Evolutionary conservation across 2,113 vertebrate genomes (phyloP).

Genomic region (Passer domesticus): DNA sequence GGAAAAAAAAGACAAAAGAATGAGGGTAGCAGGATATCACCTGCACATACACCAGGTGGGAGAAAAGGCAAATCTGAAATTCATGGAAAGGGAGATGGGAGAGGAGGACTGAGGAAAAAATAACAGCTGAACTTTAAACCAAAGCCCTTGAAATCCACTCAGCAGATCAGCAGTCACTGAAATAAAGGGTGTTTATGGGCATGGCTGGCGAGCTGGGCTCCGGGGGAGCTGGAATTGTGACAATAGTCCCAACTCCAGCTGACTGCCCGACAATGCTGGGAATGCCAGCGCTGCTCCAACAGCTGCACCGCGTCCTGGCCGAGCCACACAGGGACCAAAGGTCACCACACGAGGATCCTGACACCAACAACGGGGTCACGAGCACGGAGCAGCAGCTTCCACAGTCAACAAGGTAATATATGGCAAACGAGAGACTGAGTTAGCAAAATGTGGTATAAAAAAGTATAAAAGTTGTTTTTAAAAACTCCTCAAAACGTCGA

Average conservation of each 20-base stretch:
- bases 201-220: neutral
- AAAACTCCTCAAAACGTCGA: neutral
- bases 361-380: neutral
- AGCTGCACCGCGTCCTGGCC: neutral
- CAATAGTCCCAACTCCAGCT: neutral
- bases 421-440: conserved; percentile 46
- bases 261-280: neutral
- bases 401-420: neutral
- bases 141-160: conserved; percentile 14
- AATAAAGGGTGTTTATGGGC: neutral
- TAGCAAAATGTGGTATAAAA: conserved; percentile 73
- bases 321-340: neutral
- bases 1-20: neutral
- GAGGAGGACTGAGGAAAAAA: neutral
- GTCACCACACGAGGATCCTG: neutral
- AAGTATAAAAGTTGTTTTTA: conserved; percentile 68
- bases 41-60: neutral
- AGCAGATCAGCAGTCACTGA: neutral
- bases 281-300: neutral
- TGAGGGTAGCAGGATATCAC: neutral
- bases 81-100: neutral
- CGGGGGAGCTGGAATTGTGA: neutral
- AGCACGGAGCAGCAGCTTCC: neutral
- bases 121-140: conserved; percentile 5
- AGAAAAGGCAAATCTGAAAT: neutral